Percentiles rank a stretch among this genome's conserved stretches.
Conservation (phyloP, 2,113 vertebrate genomes). For the Hiodon tergisus region DNA sequence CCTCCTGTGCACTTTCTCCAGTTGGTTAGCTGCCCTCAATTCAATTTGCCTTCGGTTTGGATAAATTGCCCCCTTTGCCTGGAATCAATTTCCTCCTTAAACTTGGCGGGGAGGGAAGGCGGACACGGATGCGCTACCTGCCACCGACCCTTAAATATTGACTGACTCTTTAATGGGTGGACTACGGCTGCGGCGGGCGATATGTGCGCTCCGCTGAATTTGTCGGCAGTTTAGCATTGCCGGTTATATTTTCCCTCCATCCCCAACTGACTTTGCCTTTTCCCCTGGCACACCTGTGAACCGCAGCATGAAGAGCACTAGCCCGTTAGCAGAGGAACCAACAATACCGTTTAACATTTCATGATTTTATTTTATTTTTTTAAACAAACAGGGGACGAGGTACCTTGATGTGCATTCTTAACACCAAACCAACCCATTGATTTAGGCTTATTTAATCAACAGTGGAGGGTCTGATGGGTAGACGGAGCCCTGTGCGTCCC, state of each 20-base stretch:
- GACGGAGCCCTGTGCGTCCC: constrained; percentile 40
- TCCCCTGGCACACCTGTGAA: constrained; percentile 8
- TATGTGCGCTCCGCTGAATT: constrained; percentile 16
- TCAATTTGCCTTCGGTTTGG: not conserved
- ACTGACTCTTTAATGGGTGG: constrained; percentile 9
- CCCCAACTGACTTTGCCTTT: not conserved
- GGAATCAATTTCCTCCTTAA: constrained; percentile 18
- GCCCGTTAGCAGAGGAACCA: not conserved
- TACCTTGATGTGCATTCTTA: not conserved
- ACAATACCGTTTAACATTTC: not conserved
- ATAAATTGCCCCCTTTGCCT: constrained; percentile 6
- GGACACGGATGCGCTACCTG: not conserved
- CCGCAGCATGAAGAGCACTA: not conserved
- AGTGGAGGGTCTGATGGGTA: constrained; percentile 46
- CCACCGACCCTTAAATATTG: constrained; percentile 14
- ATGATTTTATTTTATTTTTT: not conserved
- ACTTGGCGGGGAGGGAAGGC: not conserved
- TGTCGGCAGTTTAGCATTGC: not conserved
- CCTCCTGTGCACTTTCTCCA: constrained; percentile 1
- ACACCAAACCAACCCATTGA: constrained; percentile 35
- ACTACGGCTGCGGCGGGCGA: not conserved
- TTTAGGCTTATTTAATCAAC: constrained; percentile 45
- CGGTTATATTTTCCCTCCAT: not conserved
- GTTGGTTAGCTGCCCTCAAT: not conserved
- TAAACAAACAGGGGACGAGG: not conserved